Evolutionary conservation across 2,797 vertebrate genomes (phyloP), one percentile per base, ranked within the genome.

Genomic region (Rhyacichthys aspro): DNA sequence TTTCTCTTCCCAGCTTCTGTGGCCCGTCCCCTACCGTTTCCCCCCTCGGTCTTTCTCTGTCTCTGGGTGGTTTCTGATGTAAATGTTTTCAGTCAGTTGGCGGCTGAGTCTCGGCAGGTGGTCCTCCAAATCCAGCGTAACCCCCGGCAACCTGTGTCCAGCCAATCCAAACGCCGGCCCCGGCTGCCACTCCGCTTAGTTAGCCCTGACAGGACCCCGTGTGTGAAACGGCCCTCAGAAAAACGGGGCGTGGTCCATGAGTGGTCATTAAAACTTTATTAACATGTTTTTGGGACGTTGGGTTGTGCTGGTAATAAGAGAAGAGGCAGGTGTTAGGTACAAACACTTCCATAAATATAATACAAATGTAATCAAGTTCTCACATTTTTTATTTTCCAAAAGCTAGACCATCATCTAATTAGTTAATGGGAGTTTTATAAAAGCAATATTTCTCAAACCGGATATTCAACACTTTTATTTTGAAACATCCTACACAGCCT

Each of bases 61-160:
- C 65, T 80, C 71, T 93, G 93, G 94, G 93, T 95, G 94, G 94
- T 94, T 92, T 94, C 94, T 96, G 95, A 97, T 94, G 95, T 94
- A 97, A 95, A 96, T 95, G 95, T 96, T 96, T 95, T 91, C 90
- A 97, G 95, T 98, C 96, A 97, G 95, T 97, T 95, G 94, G 94
- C 89, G 93, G 95, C 94, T 93, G 89, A 87, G 92, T 83, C 95
- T 94, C 95, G 93, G 94, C 96, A 97, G 96, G 97, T 95, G 96
- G 95, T 95, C 95, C 95, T 88, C 91, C 92, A 95, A 98, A 97
- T 97, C 95, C 94, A 96, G 95, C 91, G 92, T 95, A 94, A 98
- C 96, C 96, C 91, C 70, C 86, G 38, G 83, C 86, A 87, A 87
- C 87, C 87, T 56, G 84, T 85, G 86, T 87, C 84, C 84, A 83